These are phyloP conservation scores for Heterochromis multidens DNA, from an alignment of 2,113 vertebrate species.

Conservation along the genomic window DNA sequence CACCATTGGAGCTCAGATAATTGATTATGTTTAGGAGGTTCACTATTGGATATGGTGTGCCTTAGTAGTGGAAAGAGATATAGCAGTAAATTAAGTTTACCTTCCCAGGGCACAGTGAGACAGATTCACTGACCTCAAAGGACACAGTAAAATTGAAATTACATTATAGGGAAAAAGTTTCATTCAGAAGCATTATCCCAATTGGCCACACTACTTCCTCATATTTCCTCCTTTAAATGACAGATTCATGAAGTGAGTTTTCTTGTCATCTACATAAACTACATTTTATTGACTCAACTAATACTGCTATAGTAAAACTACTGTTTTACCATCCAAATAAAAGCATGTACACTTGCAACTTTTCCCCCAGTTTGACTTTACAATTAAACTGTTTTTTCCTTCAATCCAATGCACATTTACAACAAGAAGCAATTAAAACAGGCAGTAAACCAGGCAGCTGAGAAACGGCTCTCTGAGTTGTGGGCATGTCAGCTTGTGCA, in stretches of 20 bases:
- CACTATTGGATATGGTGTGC: slow-evolving; percentile 62
- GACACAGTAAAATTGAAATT: slow-evolving; percentile 64
- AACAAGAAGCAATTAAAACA: slow-evolving; percentile 16
- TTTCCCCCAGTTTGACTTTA: background rate
- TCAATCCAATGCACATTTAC: background rate
- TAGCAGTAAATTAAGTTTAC: slow-evolving; percentile 77
- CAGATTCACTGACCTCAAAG: slow-evolving; percentile 70
- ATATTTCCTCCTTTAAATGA: slow-evolving; percentile 31
- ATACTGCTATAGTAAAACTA: background rate
- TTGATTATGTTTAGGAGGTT: slow-evolving; percentile 77
- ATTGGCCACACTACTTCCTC: slow-evolving; percentile 24
- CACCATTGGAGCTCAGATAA: slow-evolving; percentile 72
- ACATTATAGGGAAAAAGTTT: slow-evolving; percentile 34
- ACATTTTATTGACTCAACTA: background rate
- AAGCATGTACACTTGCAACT: background rate
- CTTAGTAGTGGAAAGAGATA: slow-evolving; percentile 69
- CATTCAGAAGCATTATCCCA: slow-evolving; percentile 36
- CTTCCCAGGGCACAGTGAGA: slow-evolving; percentile 62
- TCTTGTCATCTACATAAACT: background rate
- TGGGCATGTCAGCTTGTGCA: slow-evolving; percentile 29
- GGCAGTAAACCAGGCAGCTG: background rate
- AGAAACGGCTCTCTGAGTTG: slow-evolving; percentile 14
- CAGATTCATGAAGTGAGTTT: background rate
- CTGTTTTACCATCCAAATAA: background rate
- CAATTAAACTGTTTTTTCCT: background rate